Conservation (phyloP, 2,113 vertebrate genomes). For the Gallinago paraguaiae region DNA sequence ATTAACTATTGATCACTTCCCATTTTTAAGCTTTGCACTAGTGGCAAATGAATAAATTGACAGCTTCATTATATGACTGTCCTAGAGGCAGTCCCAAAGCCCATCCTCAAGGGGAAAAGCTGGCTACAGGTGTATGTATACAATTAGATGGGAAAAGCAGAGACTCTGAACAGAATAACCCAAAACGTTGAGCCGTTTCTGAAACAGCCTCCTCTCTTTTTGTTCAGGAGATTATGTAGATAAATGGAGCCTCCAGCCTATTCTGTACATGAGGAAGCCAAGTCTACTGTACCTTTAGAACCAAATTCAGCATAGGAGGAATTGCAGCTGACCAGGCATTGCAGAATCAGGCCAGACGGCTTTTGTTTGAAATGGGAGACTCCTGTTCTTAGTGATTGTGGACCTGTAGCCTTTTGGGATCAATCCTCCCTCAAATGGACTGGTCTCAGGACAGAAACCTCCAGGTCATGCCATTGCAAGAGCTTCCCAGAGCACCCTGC, state of each 20-base stretch:
- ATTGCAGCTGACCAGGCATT: neutral
- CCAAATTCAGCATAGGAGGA: neutral
- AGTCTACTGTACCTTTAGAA: neutral
- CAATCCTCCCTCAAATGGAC: fast-evolving
- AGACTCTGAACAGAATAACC: neutral
- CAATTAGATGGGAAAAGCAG: neutral
- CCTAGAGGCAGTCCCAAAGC: neutral
- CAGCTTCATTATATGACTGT: conserved; percentile 17
- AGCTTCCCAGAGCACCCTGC: neutral
- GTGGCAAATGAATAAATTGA: conserved; percentile 17
- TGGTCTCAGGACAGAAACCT: neutral
- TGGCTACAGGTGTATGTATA: neutral
- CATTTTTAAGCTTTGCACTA: conserved; percentile 24
- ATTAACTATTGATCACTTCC: conserved; percentile 37
- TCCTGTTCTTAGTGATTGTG: neutral
- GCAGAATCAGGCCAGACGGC: neutral
- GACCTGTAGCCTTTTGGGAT: neutral
- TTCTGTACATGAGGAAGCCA: neutral
- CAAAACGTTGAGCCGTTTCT: neutral
- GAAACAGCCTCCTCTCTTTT: neutral
- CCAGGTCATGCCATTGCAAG: neutral
- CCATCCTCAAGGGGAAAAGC: neutral
- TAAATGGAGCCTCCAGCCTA: neutral
- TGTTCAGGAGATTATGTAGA: neutral
- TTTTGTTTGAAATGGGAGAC: neutral